Evolutionary conservation across 2,888 invertebrate species (phyloP).

Genomic region (Synergus japonicus): DNA sequence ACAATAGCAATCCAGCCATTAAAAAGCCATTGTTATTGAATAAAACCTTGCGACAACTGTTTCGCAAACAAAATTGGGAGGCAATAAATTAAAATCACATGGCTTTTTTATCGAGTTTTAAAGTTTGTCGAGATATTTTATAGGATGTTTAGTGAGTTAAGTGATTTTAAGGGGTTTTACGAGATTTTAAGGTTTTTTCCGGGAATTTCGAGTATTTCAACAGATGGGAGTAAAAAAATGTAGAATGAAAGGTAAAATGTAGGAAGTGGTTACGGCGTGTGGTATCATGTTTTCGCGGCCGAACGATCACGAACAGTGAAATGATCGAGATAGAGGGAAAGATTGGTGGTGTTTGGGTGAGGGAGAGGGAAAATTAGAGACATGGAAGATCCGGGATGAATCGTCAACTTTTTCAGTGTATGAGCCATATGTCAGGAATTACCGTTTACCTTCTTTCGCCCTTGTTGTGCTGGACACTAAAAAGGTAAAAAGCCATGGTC

Average conservation of each 20-base stretch:
- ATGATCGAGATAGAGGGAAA: constrained; percentile 20
- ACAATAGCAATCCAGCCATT: constrained; percentile 19
- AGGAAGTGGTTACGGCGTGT: constrained; percentile 70
- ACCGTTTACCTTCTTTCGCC: constrained; percentile 45
- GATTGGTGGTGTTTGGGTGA: constrained; percentile 41
- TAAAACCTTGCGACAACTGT: constrained; percentile 5
- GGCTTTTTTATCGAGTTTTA: no score
- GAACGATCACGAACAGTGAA: constrained; percentile 60
- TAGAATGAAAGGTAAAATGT: constrained; percentile 59
- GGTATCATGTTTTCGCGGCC: constrained; percentile 69
- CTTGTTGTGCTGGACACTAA: constrained; percentile 36
- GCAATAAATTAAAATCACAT: constrained; percentile 5
- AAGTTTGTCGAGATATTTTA: no score
- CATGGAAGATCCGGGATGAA: constrained; percentile 64
- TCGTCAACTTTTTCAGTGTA: constrained; percentile 61
- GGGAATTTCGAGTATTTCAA: neutral
- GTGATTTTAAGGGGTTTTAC: no score
- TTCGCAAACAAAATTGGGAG: constrained; percentile 6
- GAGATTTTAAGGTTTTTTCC: no score
- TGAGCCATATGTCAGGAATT: constrained; percentile 53
- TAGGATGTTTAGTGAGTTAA: no score
- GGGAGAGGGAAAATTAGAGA: constrained; percentile 47
- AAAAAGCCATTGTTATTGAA: constrained; percentile 18
- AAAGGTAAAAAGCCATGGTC: constrained; percentile 42
- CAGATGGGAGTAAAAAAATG: constrained; percentile 50